phyloP scores from a whole-genome alignment of 2,113 vertebrate genomes.

The Progne subis region DNA sequence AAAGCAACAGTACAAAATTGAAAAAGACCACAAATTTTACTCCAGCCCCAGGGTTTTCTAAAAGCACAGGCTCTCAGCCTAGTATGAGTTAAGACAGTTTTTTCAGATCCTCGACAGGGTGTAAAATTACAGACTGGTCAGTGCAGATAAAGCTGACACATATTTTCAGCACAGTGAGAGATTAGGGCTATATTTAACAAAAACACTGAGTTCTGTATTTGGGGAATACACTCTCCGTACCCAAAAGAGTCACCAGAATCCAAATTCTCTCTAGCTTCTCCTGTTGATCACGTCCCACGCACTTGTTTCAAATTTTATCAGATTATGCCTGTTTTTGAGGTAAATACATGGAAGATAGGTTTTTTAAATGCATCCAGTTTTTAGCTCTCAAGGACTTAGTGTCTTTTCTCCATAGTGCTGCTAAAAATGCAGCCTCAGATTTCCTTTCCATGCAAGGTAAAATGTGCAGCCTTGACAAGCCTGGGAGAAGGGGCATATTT shows the following conservation, averaged over 20 bases:
- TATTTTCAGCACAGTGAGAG: neutral
- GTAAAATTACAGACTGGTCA: slow-evolving; percentile 44
- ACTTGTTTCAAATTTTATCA: neutral
- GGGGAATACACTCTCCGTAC: neutral
- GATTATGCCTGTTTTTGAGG: neutral
- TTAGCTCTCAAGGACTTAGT: neutral
- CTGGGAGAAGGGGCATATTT: neutral
- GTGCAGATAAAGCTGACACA: slow-evolving; percentile 37
- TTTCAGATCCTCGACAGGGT: neutral
- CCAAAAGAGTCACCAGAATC: neutral
- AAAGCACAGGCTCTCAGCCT: neutral
- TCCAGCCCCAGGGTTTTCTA: neutral
- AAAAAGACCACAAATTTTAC: neutral
- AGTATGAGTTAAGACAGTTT: neutral
- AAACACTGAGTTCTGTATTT: slow-evolving; percentile 36
- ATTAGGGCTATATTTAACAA: slow-evolving; percentile 62
- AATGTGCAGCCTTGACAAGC: neutral
- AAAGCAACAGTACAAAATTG: neutral
- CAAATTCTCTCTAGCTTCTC: neutral
- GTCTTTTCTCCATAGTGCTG: neutral
- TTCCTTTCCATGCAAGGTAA: neutral
- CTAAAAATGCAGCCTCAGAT: neutral
- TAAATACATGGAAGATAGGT: neutral
- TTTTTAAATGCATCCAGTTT: neutral
- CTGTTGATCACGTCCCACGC: neutral